phyloP scores from a whole-genome alignment of 1,140 invertebrate genomes.

The Cherax destructor region DNA sequence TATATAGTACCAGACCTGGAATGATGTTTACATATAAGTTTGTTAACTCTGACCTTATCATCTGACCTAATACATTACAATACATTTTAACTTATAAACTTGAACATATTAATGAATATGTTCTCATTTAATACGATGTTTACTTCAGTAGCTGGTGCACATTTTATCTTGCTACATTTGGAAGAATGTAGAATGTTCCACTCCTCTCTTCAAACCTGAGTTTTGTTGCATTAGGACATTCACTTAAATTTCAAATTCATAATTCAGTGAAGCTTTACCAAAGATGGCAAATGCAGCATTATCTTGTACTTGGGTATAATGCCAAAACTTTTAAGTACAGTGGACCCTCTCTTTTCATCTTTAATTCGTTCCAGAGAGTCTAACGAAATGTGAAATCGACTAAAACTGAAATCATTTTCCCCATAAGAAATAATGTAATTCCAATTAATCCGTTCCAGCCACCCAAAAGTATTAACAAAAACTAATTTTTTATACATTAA shows the following conservation, averaged over 20 bases:
- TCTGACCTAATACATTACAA: background rate
- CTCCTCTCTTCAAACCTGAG: background rate
- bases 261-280: constrained; percentile 32
- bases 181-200: background rate
- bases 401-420: no score
- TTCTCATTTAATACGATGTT: background rate
- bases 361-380: no score
- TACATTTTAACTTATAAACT: background rate
- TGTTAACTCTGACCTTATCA: no score
- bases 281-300: constrained; percentile 19
- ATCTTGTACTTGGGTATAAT: no score
- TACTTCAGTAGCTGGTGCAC: background rate
- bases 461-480: no score
- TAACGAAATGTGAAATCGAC: no score
- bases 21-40: background rate
- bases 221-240: background rate
- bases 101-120: background rate
- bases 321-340: no score
- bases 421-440: no score
- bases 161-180: background rate
- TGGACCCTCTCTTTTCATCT: no score
- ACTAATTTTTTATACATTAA: no score
- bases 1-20: background rate
- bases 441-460: no score
- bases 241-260: background rate